These are phyloP conservation scores for Frankliniella fusca DNA, from an alignment of 2,888 invertebrate species.

Conservation along the genomic window DNA sequence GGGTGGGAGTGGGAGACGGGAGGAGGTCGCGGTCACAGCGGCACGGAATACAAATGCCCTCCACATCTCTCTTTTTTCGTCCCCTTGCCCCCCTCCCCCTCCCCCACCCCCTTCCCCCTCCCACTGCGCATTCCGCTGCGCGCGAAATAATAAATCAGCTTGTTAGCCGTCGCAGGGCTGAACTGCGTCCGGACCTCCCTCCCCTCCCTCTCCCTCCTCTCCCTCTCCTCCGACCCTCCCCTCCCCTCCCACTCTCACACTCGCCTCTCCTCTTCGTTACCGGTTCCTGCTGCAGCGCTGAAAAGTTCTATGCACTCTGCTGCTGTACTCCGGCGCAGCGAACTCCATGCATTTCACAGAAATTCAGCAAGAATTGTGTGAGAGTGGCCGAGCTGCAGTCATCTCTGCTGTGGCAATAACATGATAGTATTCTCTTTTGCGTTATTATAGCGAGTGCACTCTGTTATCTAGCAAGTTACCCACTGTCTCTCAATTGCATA, in stretches of 20 bases:
- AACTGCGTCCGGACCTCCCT: background rate
- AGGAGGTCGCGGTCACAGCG: background rate
- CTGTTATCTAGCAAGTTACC: too few relatives aligned
- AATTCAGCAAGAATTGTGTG: too few relatives aligned
- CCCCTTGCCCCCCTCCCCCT: background rate
- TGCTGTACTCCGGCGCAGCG: too few relatives aligned
- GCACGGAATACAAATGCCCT: constrained; percentile 5
- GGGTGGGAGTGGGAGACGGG: too few relatives aligned
- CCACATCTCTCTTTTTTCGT: background rate
- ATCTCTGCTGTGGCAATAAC: too few relatives aligned
- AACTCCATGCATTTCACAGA: too few relatives aligned
- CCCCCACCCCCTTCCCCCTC: background rate
- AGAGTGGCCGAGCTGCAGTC: too few relatives aligned
- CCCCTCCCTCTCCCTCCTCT: background rate
- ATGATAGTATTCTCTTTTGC: too few relatives aligned
- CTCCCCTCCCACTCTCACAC: background rate
- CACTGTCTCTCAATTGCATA: too few relatives aligned
- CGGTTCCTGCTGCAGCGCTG: too few relatives aligned
- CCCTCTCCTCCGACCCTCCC: background rate
- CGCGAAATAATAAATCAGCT: constrained; percentile 25
- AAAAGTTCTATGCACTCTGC: too few relatives aligned
- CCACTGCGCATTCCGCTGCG: constrained; percentile 4
- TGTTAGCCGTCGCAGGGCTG: constrained; percentile 7
- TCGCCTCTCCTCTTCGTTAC: background rate
- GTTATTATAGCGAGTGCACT: too few relatives aligned